Conservation (phyloP, 2,888 invertebrate genomes). For the Noctua janthe region DNA sequence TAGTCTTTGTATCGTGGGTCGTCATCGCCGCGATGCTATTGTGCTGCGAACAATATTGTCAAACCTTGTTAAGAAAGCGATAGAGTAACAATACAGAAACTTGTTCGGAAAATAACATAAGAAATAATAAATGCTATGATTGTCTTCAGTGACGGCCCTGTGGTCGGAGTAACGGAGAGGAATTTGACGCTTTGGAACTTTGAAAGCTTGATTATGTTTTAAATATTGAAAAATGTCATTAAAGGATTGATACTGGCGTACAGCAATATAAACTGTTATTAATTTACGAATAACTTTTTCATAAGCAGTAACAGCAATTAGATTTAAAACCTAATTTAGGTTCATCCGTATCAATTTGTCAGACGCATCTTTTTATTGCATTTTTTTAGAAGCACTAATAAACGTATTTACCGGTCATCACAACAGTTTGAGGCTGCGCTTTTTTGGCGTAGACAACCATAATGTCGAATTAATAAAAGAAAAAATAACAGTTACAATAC, state of each 20-base stretch:
- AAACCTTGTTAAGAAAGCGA: conserved; percentile 68
- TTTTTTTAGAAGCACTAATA: conserved; percentile 12
- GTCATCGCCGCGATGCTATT: conserved; percentile 64
- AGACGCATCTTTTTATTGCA: conserved; percentile 11
- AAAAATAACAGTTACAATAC: conserved; percentile 48
- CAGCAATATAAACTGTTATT: not conserved
- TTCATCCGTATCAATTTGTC: not conserved
- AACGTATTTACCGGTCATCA: conserved; percentile 37
- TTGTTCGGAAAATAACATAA: conserved; percentile 43
- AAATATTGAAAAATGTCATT: not conserved
- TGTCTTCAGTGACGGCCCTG: conserved; percentile 30
- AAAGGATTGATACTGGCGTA: not conserved
- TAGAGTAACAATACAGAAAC: conserved; percentile 51
- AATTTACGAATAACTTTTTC: not conserved
- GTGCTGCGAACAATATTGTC: conserved; percentile 70
- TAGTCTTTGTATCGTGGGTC: conserved; percentile 64
- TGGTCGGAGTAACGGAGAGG: conserved; percentile 20
- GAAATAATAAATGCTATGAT: conserved; percentile 48
- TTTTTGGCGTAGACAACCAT: conserved; percentile 7
- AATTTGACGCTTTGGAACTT: conserved; percentile 8
- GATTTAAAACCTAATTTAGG: conserved; percentile 17
- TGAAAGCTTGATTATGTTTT: not conserved
- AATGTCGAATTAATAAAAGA: conserved; percentile 40
- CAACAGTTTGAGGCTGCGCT: conserved; percentile 18
- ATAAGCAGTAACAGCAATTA: not conserved